These are phyloP conservation scores for Spilogale gracilis DNA, from an alignment of 2,113 vertebrate species.

Conservation along the genomic window DNA sequence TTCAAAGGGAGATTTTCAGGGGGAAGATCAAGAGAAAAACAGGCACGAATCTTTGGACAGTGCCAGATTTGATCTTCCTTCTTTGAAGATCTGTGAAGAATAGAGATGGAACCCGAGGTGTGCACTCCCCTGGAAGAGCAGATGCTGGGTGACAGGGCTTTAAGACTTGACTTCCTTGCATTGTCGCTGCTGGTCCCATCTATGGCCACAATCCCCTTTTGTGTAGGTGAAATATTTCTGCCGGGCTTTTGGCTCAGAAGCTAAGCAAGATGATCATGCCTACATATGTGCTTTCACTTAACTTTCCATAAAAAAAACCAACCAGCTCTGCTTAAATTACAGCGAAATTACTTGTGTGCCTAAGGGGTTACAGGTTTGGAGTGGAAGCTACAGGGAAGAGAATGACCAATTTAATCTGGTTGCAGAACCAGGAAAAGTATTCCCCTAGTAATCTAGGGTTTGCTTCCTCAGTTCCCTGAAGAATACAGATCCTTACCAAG, in stretches of 20 bases:
- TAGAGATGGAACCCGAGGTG: not conserved
- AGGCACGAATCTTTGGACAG: conserved; percentile 47
- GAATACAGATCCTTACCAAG: not conserved
- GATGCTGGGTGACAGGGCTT: not conserved
- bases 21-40: conserved; percentile 66
- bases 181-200: not conserved
- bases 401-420: not conserved
- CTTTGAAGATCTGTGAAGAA: conserved; percentile 61
- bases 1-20: conserved; percentile 68
- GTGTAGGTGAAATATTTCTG: not conserved
- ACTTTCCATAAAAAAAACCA: conserved; percentile 7
- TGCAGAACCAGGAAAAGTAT: not conserved
- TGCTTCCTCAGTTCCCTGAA: not conserved
- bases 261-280: not conserved
- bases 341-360: not conserved
- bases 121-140: not conserved
- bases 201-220: not conserved
- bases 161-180: not conserved
- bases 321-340: conserved; percentile 22
- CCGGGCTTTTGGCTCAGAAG: not conserved
- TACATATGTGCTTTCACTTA: conserved; percentile 1
- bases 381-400: not conserved
- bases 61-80: conserved; percentile 52
- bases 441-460: not conserved
- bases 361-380: not conserved